Evolutionary conservation across 2,888 invertebrate genomes (phyloP).

Genomic region (Mythimna vitellina): DNA sequence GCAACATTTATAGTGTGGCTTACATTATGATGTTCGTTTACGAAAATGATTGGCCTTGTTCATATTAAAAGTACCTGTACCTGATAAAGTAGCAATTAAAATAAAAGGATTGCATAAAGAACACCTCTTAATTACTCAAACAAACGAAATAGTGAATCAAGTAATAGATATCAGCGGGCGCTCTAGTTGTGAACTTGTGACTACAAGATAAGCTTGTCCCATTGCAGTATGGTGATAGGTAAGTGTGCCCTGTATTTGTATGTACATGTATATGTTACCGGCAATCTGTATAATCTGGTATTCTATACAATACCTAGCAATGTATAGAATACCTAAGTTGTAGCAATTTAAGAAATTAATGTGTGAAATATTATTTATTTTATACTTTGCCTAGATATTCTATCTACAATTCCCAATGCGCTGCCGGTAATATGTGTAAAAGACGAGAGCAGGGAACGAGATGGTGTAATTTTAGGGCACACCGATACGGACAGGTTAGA

Average conservation of each 20-base stretch:
- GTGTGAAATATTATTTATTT: no score
- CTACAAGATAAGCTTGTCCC: conserved; percentile 22
- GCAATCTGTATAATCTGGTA: no score
- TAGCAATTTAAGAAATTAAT: no score
- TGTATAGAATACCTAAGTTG: no score
- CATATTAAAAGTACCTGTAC: conserved; percentile 27
- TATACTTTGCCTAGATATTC: no score
- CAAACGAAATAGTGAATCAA: conserved; percentile 31
- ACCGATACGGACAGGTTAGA: no score
- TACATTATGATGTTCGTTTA: conserved; percentile 39
- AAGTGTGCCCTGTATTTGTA: background rate
- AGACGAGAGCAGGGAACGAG: no score
- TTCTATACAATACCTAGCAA: no score
- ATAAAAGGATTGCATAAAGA: conserved; percentile 44
- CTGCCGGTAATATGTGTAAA: no score
- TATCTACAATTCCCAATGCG: no score
- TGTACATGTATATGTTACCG: no score
- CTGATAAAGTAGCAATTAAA: conserved; percentile 51
- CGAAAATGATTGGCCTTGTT: conserved; percentile 52
- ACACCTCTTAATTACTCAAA: conserved; percentile 34
- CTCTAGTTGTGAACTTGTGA: conserved; percentile 6
- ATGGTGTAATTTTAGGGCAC: no score
- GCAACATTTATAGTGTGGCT: conserved; percentile 49
- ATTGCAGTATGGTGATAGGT: background rate
- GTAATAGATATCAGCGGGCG: conserved; percentile 21